Evolutionary conservation across 2,888 invertebrate species (phyloP), one percentile per base, ranked within the genome.

Genomic region (Drosophila kuntzei): DNA sequence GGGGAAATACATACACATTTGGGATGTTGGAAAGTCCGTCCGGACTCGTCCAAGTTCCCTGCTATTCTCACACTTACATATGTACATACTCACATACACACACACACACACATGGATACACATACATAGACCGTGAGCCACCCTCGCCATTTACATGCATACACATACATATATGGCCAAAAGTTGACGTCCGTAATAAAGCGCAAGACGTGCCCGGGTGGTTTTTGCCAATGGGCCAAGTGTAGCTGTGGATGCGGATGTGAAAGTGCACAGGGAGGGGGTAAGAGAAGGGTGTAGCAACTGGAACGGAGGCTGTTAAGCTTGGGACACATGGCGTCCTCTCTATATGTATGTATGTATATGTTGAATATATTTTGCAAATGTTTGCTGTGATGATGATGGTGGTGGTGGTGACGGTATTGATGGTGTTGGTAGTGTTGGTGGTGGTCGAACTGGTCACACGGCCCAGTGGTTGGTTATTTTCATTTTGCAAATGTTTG

Each of bases 401-500:
- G 34, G 47, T 51, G 57, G 14, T n/a, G 51, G 32, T 53, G 51
- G 16, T 36, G 32, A 5, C 43, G 34, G n/a, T n/a, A n/a, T n/a
- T 7, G 3, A 5, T 25, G 25, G 36, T n/a, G 25, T 8, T 46
- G 54, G 54, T 46, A 34, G 34, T 61, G 76, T 43, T 72, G 76
- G 65, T 59, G 64, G 57, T 85, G 82, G 62, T 60, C 47, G 61
- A 50, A 65, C 74, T 83, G 81, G 81, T 86, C 81, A 86, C 61
- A 79, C 63, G 41, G 67, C 55, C 69, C 54, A 81, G 81, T 83
- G 81, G 81, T 81, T 80, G 77, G 66, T 55, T 67, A 62, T 79
- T 50, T 73, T 74, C 84, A 81, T 83, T 86, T 81, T 67, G 81
- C 81, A 47, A 79, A 84, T 84, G 71, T 81, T 83, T 78, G 71